Conservation (phyloP, 2,888 invertebrate genomes). For the Eupithecia insigniata region DNA sequence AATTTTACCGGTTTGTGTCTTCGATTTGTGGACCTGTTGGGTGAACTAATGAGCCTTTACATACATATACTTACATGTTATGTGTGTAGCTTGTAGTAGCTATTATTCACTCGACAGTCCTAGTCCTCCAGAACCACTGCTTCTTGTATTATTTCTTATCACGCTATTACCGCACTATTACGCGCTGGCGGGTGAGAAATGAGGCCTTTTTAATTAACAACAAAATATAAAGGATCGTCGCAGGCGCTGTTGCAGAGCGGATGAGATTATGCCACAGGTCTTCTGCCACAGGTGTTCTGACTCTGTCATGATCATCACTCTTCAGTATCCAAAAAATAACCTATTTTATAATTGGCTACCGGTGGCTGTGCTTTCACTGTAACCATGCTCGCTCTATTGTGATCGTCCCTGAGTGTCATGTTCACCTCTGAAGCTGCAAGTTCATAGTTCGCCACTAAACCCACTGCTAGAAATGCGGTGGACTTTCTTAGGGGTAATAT, state of each 20-base stretch:
- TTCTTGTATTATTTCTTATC: neutral
- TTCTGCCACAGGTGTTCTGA: too few relatives aligned
- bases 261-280: too few relatives aligned
- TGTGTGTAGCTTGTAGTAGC: neutral
- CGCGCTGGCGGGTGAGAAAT: neutral
- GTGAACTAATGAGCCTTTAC: constrained; percentile 3
- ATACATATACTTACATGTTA: too few relatives aligned
- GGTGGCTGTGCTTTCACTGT: neutral
- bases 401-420: too few relatives aligned
- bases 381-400: neutral
- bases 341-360: too few relatives aligned
- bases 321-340: too few relatives aligned
- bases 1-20: constrained; percentile 8
- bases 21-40: constrained; percentile 5
- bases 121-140: too few relatives aligned
- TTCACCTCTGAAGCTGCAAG: neutral
- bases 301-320: too few relatives aligned
- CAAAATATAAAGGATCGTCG: too few relatives aligned
- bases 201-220: neutral
- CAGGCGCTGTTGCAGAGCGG: too few relatives aligned
- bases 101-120: neutral
- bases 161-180: neutral
- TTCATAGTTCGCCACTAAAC: neutral
- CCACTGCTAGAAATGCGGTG: neutral
- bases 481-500: neutral